These are phyloP conservation scores for Chaitophorus viminalis DNA, from an alignment of 2,888 invertebrate species.

Conservation along the genomic window DNA sequence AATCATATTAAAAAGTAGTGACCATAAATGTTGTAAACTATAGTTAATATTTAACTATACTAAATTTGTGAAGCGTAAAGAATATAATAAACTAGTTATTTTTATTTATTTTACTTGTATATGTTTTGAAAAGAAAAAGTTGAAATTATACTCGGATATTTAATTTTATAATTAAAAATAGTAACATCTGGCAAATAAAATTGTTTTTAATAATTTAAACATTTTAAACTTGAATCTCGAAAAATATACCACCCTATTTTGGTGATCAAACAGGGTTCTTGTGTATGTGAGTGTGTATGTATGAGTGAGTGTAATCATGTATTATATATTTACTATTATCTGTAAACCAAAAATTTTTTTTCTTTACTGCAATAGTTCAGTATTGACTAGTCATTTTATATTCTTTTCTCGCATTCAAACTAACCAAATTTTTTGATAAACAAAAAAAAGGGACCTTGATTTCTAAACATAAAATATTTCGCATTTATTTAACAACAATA, in stretches of 20 bases:
- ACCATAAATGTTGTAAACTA: slow-evolving; percentile 18
- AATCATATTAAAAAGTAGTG: background rate
- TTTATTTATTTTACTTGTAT: background rate
- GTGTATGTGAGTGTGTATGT: background rate
- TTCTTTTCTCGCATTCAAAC: slow-evolving; percentile 11
- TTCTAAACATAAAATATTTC: slow-evolving; percentile 21
- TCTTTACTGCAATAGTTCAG: background rate
- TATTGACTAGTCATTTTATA: slow-evolving; percentile 47
- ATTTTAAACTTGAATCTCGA: slow-evolving; percentile 14
- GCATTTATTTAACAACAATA: slow-evolving; percentile 48
- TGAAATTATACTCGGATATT: background rate
- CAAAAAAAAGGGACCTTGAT: slow-evolving; percentile 34
- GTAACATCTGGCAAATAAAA: background rate
- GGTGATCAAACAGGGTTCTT: slow-evolving; percentile 24
- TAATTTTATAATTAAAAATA: background rate
- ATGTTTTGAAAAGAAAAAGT: background rate
- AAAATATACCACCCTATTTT: slow-evolving; percentile 27
- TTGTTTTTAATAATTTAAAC: background rate
- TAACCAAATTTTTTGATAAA: background rate
- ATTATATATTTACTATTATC: slow-evolving; percentile 12
- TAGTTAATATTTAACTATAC: background rate
- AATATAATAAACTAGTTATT: slow-evolving; percentile 9
- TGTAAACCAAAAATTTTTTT: background rate
- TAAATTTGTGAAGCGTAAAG: background rate
- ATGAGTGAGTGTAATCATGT: background rate